Evolutionary conservation across 2,113 vertebrate genomes (phyloP), one percentile per base, ranked within the genome.

Genomic region (Dascyllus trimaculatus): DNA sequence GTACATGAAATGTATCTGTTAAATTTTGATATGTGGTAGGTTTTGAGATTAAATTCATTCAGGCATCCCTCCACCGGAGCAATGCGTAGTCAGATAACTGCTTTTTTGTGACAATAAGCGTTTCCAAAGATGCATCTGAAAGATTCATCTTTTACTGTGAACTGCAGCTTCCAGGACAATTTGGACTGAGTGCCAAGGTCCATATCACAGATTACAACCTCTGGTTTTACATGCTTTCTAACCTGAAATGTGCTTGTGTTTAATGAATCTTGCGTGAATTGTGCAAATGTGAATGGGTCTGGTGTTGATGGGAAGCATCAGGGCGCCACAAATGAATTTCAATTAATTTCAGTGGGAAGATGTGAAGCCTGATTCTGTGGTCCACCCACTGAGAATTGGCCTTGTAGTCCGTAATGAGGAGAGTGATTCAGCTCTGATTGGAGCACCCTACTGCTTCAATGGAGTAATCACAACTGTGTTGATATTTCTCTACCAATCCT

Each of bases 391-490:
- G 88, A 78, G 88, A 90, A 84, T 80, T 84, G 85, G 88, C 87
- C 90, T 88, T 78, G 79, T 75, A 69, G 61, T 72, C 72, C 54
- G 64, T 91, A 89, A 92, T 91, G 82, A 89, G 78, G 67, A 85
- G 82, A 88, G 76, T 38, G 82, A 86, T 85, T 90, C 71, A 3
- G 58, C 73, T 83, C 73, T 85, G 89, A 92, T 86, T 89, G 79
- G 76, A 88, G 89, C 80, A 62, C 80, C 85, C 86, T 71, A 79
- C 86, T 59, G 89, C 75, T 85, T 84, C 75, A 80, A 80, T 85
- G 77, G 71, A 88, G 86, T 88, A 89, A 91, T 92, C 86, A 89
- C 85, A 83, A 89, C 81, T 87, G 62, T 92, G 88, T 90, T 89
- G 82, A 92, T 90, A 90, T 90, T 83, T 82, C 74, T 86, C 53